These are phyloP conservation scores for Achatina immaculata DNA, from an alignment of 1,140 invertebrate species.

Conservation along the genomic window DNA sequence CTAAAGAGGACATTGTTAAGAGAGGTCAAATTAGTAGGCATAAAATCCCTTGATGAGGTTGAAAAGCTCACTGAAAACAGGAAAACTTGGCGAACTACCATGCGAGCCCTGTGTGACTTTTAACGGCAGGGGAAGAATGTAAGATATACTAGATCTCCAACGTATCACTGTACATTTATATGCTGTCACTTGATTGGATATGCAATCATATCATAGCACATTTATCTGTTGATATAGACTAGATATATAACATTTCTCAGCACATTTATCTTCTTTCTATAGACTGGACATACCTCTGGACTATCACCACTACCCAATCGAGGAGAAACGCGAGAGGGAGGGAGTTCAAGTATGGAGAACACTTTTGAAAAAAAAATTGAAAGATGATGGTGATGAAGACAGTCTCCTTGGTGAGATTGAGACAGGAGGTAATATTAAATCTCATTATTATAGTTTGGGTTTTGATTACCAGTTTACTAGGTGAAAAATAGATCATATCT, in stretches of 20 bases:
- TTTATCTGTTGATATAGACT: not conserved
- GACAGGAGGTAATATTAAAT: not conserved
- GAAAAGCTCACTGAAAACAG: no score
- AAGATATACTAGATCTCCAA: no score
- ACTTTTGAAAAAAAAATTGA: not conserved
- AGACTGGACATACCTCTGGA: constrained; percentile 28
- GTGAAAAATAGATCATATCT: not conserved
- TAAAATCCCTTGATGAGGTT: no score
- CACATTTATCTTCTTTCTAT: not conserved
- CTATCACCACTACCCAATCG: constrained; percentile 15
- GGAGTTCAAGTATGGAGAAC: constrained; percentile 18
- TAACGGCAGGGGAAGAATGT: no score
- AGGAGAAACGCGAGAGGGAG: constrained; percentile 17
- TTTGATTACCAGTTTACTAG: not conserved
- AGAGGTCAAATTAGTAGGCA: no score
- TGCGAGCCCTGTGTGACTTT: no score
- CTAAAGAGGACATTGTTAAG: no score
- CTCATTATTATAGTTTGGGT: not conserved
- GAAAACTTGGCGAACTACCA: no score
- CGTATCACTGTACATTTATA: no score
- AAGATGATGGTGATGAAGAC: constrained; percentile 12
- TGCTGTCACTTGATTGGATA: no score
- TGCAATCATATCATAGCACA: not conserved
- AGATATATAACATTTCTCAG: not conserved
- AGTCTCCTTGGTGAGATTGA: not conserved